These are phyloP conservation scores for Thryonomys swinderianus DNA, from an alignment of 2,113 vertebrate species.

Conservation along the genomic window DNA sequence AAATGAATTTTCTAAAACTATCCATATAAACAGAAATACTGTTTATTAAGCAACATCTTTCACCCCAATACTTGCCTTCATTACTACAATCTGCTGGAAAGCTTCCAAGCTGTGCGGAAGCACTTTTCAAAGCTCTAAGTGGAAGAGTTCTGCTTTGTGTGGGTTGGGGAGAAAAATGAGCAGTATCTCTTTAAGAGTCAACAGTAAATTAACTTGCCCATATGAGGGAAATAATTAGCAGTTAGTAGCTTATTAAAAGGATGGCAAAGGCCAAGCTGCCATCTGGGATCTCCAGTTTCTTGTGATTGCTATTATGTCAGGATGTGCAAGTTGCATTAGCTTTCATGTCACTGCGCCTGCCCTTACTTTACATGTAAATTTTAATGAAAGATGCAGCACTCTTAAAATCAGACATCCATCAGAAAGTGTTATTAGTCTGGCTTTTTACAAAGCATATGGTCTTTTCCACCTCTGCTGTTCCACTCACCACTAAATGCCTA, in stretches of 20 bases:
- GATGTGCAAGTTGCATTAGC: constrained; percentile 87
- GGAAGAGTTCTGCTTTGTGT: constrained; percentile 70
- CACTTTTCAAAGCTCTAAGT: constrained; percentile 69
- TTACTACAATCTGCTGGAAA: constrained; percentile 73
- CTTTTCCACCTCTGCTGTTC: constrained; percentile 82
- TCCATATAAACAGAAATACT: constrained; percentile 13
- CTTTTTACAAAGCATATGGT: constrained; percentile 82
- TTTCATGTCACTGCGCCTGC: constrained; percentile 87
- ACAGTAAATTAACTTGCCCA: constrained; percentile 92
- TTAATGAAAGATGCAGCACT: constrained; percentile 88
- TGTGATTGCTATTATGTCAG: constrained; percentile 90
- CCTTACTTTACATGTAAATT: constrained; percentile 88
- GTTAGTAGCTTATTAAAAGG: constrained; percentile 93
- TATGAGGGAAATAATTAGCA: constrained; percentile 92
- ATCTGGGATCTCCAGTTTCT: constrained; percentile 91
- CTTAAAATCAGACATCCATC: constrained; percentile 86
- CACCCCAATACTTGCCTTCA: constrained; percentile 63
- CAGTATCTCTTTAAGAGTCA: constrained; percentile 90
- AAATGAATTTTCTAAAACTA: constrained; percentile 48
- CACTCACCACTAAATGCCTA: constrained; percentile 80
- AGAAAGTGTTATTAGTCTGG: constrained; percentile 84
- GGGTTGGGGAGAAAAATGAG: constrained; percentile 67
- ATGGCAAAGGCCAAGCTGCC: constrained; percentile 92
- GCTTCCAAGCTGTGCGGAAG: constrained; percentile 68
- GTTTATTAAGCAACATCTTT: constrained; percentile 73